Evolutionary conservation across 2,888 invertebrate genomes (phyloP), one percentile per base, ranked within the genome.

Genomic region (Uloborus plumipes): DNA sequence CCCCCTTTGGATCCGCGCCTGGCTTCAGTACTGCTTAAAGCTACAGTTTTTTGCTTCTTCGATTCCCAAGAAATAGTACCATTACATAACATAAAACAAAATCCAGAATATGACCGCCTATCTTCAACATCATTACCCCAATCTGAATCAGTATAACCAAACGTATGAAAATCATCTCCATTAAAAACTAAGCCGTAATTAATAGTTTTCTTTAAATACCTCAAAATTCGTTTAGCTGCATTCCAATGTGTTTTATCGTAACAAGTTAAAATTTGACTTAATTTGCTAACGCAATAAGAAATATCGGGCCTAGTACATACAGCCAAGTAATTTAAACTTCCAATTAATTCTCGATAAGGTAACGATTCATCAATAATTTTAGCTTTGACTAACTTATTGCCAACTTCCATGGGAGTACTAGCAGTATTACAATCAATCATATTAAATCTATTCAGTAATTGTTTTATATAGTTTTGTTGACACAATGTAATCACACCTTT

Each of bases 21-120:
- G n/a, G 77, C 69, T 67, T 77, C 77, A 9, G 70, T 71, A 0
- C 70, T 53, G 2, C 59, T 31, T 0, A 76, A 39, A n/a, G 76
- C 55, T 11, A 76, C 76, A 20, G 31, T 70, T 18, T 15, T 14
- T 22, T 76, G 76, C 22, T 69, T 53, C 4, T 49, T 51, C 0
- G n/a, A 18, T 31, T n/a, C 51, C 69, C 67, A 76, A 14, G 59
- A 18, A 67, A 76, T 47, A 9, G 49, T 26, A 3, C 26, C 6
- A 58, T 53, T 31, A 59, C 51, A n/a, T 6, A 22, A 6, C n/a
- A 70, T 18, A 13, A 59, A 59, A 20, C 20, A 26, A 26, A 26
- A 26, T 26, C 22, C 59, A 22, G 59, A 22, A 59, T 59, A 59
- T 59, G 22, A 59, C 59, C 20, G 16, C 13, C 70, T 20, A 16